phyloP scores from a whole-genome alignment of 2,797 vertebrate species.

The Pitangus sulphuratus region DNA sequence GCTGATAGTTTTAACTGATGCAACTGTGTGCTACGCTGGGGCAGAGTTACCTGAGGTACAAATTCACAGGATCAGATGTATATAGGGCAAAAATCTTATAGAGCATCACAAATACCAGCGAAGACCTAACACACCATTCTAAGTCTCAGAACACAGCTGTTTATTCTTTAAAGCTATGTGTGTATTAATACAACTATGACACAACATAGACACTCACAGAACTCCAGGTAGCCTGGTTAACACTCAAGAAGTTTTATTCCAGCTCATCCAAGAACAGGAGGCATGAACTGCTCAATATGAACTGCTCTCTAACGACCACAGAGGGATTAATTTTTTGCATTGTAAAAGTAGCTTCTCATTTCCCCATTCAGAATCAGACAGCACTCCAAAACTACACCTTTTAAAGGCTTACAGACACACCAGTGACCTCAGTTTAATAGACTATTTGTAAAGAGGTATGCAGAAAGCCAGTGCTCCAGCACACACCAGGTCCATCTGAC shows the following conservation, averaged over 20 bases:
- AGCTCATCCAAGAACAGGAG: not conserved
- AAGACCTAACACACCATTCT: not conserved
- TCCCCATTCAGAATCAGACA: not conserved
- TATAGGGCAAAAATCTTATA: not conserved
- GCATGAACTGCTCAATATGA: not conserved
- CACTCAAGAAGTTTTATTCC: not conserved
- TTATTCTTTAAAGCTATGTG: not conserved
- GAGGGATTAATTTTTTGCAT: not conserved
- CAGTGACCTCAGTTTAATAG: not conserved
- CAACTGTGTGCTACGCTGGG: conserved; percentile 79
- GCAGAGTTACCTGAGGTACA: conserved; percentile 83
- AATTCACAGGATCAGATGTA: not conserved
- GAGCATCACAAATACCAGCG: not conserved
- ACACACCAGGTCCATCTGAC: not conserved
- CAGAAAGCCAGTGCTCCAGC: not conserved
- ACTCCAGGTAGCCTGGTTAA: not conserved
- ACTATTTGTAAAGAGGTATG: not conserved
- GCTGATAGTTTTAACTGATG: conserved; percentile 87
- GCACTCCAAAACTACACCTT: not conserved
- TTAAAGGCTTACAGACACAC: not conserved
- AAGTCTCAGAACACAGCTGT: not conserved
- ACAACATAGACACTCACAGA: not conserved
- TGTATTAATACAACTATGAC: not conserved
- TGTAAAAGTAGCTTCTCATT: not conserved
- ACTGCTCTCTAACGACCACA: not conserved